These are phyloP conservation scores for Eulimnadia texana DNA, from an alignment of 1,140 invertebrate species.

Conservation along the genomic window DNA sequence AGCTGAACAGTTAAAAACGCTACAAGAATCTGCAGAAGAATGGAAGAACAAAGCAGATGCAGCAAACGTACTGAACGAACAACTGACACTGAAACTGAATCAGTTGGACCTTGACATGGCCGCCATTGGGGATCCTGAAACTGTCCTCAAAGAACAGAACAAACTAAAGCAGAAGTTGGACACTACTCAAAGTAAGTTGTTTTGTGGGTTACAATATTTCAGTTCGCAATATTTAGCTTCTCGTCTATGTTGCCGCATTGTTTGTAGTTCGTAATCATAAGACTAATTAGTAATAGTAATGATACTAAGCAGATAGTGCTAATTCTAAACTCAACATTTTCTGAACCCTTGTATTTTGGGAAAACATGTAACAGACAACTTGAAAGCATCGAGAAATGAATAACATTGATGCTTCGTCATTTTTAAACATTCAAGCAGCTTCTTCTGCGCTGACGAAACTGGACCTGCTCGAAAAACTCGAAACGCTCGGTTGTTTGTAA, in stretches of 20 bases:
- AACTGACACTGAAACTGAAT: background rate
- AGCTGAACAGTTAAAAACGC: background rate
- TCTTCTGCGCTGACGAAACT: background rate
- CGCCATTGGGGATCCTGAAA: background rate
- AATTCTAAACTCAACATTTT: no score
- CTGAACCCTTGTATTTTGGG: no score
- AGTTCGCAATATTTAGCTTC: no score
- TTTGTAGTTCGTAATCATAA: no score
- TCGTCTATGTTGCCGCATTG: no score
- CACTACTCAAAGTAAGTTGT: background rate
- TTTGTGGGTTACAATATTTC: no score
- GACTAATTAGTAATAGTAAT: no score
- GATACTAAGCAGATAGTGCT: no score
- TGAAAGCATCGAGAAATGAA: no score
- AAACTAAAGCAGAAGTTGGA: background rate
- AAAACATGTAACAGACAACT: no score
- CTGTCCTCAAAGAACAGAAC: background rate
- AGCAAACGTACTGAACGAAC: background rate
- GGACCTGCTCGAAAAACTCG: background rate
- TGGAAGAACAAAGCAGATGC: background rate
- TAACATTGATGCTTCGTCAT: no score
- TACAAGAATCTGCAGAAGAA: background rate
- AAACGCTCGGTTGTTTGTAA: background rate
- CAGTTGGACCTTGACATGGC: background rate
- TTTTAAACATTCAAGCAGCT: background rate